phyloP scores from a whole-genome alignment of 2,113 vertebrate species.

The Pelvicachromis taeniatus region DNA sequence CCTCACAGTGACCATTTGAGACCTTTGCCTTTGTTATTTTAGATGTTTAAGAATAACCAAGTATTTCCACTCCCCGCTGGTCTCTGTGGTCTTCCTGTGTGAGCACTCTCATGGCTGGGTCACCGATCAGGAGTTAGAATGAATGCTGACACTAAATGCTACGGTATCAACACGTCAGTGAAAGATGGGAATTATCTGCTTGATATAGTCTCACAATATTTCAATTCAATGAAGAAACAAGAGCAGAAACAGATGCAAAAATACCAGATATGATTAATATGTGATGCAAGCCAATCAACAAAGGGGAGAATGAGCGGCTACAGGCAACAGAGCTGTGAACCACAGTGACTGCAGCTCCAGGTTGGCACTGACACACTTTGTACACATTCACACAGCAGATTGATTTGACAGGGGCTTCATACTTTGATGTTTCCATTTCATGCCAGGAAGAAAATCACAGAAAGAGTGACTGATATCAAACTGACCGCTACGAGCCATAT shows the following conservation, averaged over 20 bases:
- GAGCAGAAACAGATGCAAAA: background rate
- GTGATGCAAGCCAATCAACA: background rate
- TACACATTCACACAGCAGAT: constrained; percentile 1
- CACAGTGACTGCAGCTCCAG: background rate
- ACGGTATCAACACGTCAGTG: background rate
- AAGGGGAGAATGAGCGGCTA: background rate
- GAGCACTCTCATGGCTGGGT: background rate
- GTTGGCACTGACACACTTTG: background rate
- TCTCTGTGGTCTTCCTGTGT: constrained; percentile 17
- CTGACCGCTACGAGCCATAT: background rate
- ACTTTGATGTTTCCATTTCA: constrained; percentile 47
- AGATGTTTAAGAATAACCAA: constrained; percentile 54
- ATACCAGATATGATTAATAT: background rate
- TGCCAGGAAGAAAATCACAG: background rate
- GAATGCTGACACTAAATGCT: background rate
- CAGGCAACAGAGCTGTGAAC: background rate
- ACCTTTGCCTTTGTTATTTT: constrained; percentile 50
- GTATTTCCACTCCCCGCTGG: constrained; percentile 36
- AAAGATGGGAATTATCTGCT: background rate
- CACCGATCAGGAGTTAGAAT: background rate
- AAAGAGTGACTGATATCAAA: constrained; percentile 11
- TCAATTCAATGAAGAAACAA: background rate
- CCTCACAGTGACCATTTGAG: background rate
- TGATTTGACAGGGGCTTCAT: constrained; percentile 11
- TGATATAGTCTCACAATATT: background rate